Conservation (phyloP, 2,888 invertebrate genomes). For the Carpatolechia fugitivella region DNA sequence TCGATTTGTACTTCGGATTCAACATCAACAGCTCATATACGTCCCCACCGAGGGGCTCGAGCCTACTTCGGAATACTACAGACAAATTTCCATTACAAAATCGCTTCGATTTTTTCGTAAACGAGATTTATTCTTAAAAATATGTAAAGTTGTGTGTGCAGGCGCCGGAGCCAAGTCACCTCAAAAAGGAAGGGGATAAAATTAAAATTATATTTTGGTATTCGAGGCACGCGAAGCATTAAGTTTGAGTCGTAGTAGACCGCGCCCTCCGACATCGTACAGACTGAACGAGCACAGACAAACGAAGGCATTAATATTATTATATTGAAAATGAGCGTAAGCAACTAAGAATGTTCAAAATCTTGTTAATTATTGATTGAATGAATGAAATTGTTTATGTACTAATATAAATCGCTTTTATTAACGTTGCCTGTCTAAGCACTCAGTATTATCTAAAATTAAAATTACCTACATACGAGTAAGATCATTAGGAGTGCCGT, state of each 20-base stretch:
- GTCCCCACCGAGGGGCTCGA: too few species aligned
- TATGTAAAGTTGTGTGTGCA: constrained; percentile 65
- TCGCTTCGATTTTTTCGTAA: constrained; percentile 59
- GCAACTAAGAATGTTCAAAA: too few species aligned
- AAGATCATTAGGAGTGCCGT: constrained; percentile 64
- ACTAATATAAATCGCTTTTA: too few species aligned
- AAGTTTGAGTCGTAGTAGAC: constrained; percentile 71
- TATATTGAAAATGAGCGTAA: not conserved
- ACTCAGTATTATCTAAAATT: constrained; percentile 67
- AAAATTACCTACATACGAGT: constrained; percentile 77
- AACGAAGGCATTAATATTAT: not conserved
- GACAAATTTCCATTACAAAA: constrained; percentile 57
- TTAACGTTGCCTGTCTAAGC: not conserved
- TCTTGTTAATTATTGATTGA: too few species aligned
- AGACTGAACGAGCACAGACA: not conserved
- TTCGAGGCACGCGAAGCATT: constrained; percentile 78
- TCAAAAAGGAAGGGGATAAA: constrained; percentile 58
- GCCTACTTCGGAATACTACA: constrained; percentile 66
- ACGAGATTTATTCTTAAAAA: constrained; percentile 73
- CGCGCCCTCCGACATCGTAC: constrained; percentile 51
- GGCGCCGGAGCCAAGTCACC: constrained; percentile 37
- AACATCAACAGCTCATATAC: too few species aligned
- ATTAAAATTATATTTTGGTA: constrained; percentile 76
- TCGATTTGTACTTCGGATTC: constrained; percentile 44
- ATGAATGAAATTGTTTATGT: too few species aligned